These are phyloP conservation scores for Ambastaia sidthimunki DNA, from an alignment of 2,797 vertebrate species.

Conservation along the genomic window DNA sequence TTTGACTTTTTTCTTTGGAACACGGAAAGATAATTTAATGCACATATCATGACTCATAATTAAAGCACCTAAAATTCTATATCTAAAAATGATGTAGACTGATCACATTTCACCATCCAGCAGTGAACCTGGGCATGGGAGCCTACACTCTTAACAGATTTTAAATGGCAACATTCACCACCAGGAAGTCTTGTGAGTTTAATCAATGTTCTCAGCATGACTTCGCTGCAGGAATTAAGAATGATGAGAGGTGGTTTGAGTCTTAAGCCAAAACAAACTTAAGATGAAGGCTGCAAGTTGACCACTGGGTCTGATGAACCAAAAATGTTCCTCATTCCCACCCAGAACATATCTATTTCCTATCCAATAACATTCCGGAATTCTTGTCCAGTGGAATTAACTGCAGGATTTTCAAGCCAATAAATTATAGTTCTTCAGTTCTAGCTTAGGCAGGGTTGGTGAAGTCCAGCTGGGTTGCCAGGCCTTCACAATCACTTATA, in stretches of 20 bases:
- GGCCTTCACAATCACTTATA: slow-evolving; percentile 35
- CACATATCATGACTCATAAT: background rate
- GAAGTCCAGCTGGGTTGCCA: slow-evolving; percentile 40
- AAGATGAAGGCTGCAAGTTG: slow-evolving; percentile 15
- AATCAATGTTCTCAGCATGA: background rate
- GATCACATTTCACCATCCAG: background rate
- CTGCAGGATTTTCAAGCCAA: slow-evolving; percentile 28
- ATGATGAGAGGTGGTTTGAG: slow-evolving; percentile 22
- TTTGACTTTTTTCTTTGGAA: background rate
- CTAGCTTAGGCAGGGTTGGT: slow-evolving; percentile 23
- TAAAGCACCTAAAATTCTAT: background rate
- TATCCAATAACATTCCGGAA: slow-evolving; percentile 59
- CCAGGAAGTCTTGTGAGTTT: background rate
- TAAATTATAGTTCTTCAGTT: slow-evolving; percentile 33
- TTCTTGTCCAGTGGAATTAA: slow-evolving; percentile 14
- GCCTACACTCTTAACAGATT: background rate
- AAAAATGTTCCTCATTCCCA: slow-evolving; percentile 33
- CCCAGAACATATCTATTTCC: slow-evolving; percentile 26
- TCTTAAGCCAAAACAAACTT: slow-evolving; percentile 16
- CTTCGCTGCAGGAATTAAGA: background rate
- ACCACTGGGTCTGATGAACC: slow-evolving; percentile 3
- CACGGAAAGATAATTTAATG: background rate
- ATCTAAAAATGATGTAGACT: background rate
- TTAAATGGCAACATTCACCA: background rate
- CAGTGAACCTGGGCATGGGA: background rate